phyloP scores from a whole-genome alignment of 2,888 invertebrate genomes.

The Scaptomyza flava region DNA sequence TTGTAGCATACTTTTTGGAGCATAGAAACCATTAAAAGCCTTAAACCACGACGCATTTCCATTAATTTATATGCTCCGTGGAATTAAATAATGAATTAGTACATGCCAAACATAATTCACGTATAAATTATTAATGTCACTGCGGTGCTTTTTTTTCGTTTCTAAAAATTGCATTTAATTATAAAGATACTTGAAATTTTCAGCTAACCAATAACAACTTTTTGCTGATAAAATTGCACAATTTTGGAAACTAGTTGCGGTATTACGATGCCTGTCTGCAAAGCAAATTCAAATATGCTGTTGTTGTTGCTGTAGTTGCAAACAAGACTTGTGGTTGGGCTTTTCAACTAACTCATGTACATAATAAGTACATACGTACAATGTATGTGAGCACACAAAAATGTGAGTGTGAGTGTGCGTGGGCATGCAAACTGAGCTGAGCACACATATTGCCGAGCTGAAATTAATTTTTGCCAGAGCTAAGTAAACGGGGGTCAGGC shows the following conservation, averaged over 20 bases:
- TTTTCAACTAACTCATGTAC: conserved; percentile 25
- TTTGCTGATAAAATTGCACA: conserved; percentile 19
- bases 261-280: conserved; percentile 18
- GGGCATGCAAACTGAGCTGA: conserved; percentile 32
- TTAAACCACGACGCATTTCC: too few species aligned
- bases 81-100: background rate
- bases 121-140: background rate
- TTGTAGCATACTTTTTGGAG: conserved; percentile 8
- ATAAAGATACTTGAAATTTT: background rate
- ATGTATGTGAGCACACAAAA: background rate
- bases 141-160: background rate
- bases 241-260: conserved; percentile 48
- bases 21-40: background rate
- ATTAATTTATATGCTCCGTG: background rate
- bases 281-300: conserved; percentile 4
- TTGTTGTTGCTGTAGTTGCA: conserved; percentile 17
- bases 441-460: conserved; percentile 27
- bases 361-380: conserved; percentile 8
- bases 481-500: conserved; percentile 35
- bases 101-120: background rate
- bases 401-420: conserved; percentile 8
- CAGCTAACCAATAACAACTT: conserved; percentile 13
- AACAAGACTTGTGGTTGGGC: conserved; percentile 32
- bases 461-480: conserved; percentile 53
- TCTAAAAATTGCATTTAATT: conserved; percentile 3